Base-by-base conservation (phyloP, 2,797 vertebrate species). In the Phoeniculus purpureus region DNA sequence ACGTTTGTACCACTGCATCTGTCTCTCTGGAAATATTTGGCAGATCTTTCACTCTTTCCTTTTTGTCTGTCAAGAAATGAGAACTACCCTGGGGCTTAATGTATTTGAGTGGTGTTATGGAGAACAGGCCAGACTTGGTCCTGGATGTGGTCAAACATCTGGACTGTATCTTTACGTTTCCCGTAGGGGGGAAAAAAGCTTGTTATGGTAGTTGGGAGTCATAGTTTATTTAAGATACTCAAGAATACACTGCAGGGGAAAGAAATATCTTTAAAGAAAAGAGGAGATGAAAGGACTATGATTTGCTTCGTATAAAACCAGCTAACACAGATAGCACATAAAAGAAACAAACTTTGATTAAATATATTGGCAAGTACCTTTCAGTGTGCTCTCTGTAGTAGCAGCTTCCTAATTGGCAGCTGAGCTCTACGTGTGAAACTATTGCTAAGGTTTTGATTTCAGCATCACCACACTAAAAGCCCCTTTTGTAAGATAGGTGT, bases 391-490 rank as follows among this genome's bases (percentile, higher is more conserved):
- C 34, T 37, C n/a, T 48, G 3, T 47, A 31, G 31, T 71, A 67
- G 21, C 22, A 58, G 15, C 27, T 59, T 73, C 34, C 67, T 66
- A 51, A 64, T 10, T 77, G 50, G 19, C 25, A 82, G 54, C 50
- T 87, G 52, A 76, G 52, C 11, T 76, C 9, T 37, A 6, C 15
- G 2, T n/a, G 23, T 31, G 61, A 82, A 87, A 45, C 15, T 55
- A 0, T 34, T 89, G 56, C 60, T 66, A 27, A 70, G 27, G 32
- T 22, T 40, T 70, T 37, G 56, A 27, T 62, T 78, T 75, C 45
- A 81, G 18, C 2, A 2, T 2, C 19, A 26, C 18, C 23, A 2
- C 27, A 5, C 32, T 65, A 0, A 34, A 20, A 37, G 23, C 12
- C 19, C 12, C 25, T 89, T 21, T 25, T 34, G 15, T 84, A 3